These are phyloP conservation scores for Atherix ibis DNA, from an alignment of 2,888 invertebrate genomes.

Conservation along the genomic window DNA sequence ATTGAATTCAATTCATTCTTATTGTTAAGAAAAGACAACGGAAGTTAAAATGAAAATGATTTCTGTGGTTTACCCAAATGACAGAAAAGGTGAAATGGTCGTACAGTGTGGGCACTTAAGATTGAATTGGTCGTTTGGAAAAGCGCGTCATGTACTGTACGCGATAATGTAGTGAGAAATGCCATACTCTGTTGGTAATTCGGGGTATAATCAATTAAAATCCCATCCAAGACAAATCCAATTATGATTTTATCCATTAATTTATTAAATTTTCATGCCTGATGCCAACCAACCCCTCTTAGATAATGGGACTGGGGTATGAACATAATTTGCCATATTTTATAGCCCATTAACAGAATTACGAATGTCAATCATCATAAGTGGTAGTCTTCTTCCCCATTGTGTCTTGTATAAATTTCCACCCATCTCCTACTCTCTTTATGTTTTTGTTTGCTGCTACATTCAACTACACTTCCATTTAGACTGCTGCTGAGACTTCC, in stretches of 20 bases:
- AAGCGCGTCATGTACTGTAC: too few species aligned
- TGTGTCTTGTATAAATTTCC: slow-evolving; percentile 12
- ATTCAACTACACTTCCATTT: too few species aligned
- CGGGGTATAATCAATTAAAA: slow-evolving; percentile 6
- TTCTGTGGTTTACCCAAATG: too few species aligned
- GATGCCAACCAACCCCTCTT: background rate
- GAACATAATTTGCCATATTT: slow-evolving; percentile 18
- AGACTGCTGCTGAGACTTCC: too few species aligned
- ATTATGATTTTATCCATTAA: slow-evolving; percentile 17
- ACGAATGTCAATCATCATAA: slow-evolving; percentile 20
- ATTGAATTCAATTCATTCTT: too few species aligned
- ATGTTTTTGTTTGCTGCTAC: slow-evolving; percentile 1
- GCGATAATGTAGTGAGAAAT: too few species aligned
- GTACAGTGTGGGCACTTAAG: too few species aligned
- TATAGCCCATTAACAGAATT: slow-evolving; percentile 20
- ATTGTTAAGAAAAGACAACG: too few species aligned
- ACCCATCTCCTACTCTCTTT: slow-evolving; percentile 8
- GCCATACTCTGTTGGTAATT: too few species aligned
- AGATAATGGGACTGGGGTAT: slow-evolving; percentile 13
- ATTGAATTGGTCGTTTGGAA: too few species aligned
- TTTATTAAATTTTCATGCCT: slow-evolving; percentile 16
- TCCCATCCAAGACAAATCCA: slow-evolving; percentile 12
- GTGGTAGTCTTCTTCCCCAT: slow-evolving; percentile 17
- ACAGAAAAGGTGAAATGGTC: too few species aligned
- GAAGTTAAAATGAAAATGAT: too few species aligned